phyloP scores from a whole-genome alignment of 2,797 vertebrate species.

The Meda fulgida region DNA sequence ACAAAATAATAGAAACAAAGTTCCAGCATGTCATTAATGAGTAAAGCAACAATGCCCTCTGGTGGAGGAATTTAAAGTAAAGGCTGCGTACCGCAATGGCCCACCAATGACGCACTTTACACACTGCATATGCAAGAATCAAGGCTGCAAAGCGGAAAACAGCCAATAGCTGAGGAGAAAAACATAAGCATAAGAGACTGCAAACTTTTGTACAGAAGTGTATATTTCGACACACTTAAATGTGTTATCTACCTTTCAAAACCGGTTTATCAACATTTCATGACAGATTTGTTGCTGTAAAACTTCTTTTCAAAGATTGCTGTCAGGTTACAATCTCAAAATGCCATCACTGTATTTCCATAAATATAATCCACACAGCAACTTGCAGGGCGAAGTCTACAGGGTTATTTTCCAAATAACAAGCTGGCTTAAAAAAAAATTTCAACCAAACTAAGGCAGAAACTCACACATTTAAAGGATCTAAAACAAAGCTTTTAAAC shows the following conservation, averaged over 20 bases:
- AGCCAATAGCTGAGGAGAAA: conserved; percentile 84
- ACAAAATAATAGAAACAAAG: no score
- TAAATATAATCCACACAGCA: not conserved
- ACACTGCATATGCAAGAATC: conserved; percentile 93
- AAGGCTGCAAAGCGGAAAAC: conserved; percentile 91
- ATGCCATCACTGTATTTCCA: not conserved
- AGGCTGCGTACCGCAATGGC: conserved; percentile 84
- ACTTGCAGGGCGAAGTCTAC: not conserved
- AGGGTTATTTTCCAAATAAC: not conserved
- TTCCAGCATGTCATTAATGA: not conserved
- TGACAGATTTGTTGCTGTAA: not conserved
- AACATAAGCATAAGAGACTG: not conserved
- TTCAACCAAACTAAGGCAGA: no score
- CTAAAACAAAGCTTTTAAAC: not conserved
- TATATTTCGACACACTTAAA: not conserved
- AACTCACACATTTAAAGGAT: not conserved
- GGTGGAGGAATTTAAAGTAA: conserved; percentile 8
- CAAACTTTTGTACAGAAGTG: no score
- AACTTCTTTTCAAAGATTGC: not conserved
- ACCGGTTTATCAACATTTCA: conserved; percentile 21
- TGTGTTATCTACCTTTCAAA: not conserved
- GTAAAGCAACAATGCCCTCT: conserved; percentile 37
- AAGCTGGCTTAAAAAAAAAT: not conserved
- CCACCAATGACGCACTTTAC: conserved; percentile 94
- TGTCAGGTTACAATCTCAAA: not conserved